Conservation (phyloP, 2,888 invertebrate species). For the Linnaemya tessellans region DNA sequence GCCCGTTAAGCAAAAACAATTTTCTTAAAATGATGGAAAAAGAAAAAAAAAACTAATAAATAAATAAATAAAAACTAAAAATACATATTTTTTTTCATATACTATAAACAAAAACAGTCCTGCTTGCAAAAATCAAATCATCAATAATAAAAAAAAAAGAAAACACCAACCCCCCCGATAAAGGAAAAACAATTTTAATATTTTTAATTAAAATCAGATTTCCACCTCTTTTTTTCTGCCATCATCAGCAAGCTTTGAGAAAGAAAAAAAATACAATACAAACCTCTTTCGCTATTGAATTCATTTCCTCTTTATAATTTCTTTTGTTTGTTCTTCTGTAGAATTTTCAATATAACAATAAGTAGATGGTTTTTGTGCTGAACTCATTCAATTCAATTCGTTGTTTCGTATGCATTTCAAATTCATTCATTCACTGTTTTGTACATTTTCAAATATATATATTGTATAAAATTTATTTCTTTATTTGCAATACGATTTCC, state of each 20-base stretch:
- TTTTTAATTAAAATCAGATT: conserved; percentile 69
- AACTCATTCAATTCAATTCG: conserved; percentile 14
- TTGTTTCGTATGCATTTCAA: conserved; percentile 6
- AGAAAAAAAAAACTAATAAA: conserved; percentile 47
- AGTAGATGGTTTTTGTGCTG: conserved; percentile 34
- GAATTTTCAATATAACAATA: conserved; percentile 43
- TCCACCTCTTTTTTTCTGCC: conserved; percentile 58
- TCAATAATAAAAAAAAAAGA: conserved; percentile 10
- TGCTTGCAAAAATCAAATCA: conserved; percentile 60
- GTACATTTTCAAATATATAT: conserved; percentile 18
- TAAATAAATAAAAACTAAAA: conserved; percentile 70
- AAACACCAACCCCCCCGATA: neutral
- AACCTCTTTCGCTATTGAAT: conserved; percentile 27
- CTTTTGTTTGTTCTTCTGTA: conserved; percentile 62
- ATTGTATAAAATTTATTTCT: conserved; percentile 19
- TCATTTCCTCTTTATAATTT: conserved; percentile 50
- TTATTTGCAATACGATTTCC: conserved; percentile 38
- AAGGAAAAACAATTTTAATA: conserved; percentile 56
- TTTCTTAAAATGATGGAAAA: conserved; percentile 82
- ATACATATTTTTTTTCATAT: conserved; percentile 25
- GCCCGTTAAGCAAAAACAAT: conserved; percentile 76
- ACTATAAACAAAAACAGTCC: conserved; percentile 57
- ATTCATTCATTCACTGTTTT: conserved; percentile 16
- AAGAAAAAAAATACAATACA: conserved; percentile 19
- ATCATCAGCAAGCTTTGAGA: conserved; percentile 47